Conservation (phyloP, 2,113 vertebrate species). For the Siniperca chuatsi region DNA sequence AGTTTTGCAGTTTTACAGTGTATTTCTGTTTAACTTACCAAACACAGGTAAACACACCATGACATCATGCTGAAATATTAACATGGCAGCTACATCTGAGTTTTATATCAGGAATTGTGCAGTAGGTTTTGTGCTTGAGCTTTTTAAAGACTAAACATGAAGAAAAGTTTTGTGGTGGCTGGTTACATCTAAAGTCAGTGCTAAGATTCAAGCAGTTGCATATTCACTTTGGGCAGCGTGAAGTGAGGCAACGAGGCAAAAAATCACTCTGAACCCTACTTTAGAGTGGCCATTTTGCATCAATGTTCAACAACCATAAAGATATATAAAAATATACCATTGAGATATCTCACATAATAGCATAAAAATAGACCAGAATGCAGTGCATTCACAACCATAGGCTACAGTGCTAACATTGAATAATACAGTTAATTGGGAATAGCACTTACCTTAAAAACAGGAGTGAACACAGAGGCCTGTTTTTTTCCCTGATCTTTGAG, state of each 20-base stretch:
- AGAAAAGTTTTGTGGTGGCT: too few species aligned
- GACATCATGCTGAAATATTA: neutral
- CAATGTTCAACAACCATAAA: neutral
- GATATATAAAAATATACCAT: neutral
- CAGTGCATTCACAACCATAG: conserved; percentile 41
- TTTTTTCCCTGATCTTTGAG: too few species aligned
- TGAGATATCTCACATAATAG: conserved; percentile 23
- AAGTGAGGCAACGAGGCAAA: too few species aligned
- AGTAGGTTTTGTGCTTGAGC: neutral
- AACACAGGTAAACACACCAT: neutral
- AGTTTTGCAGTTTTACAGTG: neutral
- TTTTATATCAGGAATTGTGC: neutral
- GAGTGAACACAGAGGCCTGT: too few species aligned
- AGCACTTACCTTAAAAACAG: too few species aligned
- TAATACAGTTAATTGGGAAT: too few species aligned
- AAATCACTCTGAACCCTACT: neutral
- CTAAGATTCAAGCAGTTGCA: too few species aligned
- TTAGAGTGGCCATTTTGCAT: neutral
- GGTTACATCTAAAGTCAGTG: too few species aligned
- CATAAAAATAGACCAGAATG: conserved; percentile 68
- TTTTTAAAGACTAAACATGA: neutral
- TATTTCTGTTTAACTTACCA: neutral
- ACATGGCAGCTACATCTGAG: neutral
- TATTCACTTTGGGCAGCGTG: neutral
- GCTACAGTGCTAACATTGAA: too few species aligned